These are phyloP conservation scores for Aricia agestis DNA, from an alignment of 1,140 invertebrate species.

Conservation along the genomic window DNA sequence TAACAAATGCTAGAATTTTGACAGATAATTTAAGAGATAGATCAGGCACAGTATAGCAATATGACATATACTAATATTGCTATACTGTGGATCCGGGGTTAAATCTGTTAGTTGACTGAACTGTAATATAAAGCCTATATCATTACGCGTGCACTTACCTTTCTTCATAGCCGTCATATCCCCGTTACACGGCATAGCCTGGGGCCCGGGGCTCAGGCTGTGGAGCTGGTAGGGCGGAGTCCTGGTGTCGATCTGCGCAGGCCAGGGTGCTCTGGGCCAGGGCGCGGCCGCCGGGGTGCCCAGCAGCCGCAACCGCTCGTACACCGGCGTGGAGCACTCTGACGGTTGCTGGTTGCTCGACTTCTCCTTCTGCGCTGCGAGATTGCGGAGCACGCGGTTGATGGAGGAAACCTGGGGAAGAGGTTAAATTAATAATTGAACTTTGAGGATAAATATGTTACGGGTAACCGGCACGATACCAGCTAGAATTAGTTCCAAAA, in stretches of 20 bases:
- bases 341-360: conserved; percentile 64
- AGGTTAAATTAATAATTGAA: neutral
- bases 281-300: conserved; percentile 79
- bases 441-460: too few species aligned
- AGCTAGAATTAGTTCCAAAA: too few species aligned
- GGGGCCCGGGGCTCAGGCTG: conserved; percentile 62
- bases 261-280: conserved; percentile 63
- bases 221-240: conserved; percentile 65
- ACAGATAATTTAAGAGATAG: too few species aligned
- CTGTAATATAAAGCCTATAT: too few species aligned
- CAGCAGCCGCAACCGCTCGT: conserved; percentile 59
- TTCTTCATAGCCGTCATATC: conserved; percentile 61
- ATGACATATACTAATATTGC: too few species aligned
- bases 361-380: conserved; percentile 93
- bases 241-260: conserved; percentile 56
- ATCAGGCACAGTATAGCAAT: too few species aligned
- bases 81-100: too few species aligned
- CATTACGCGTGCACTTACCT: conserved; percentile 44
- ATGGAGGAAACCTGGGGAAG: conserved; percentile 94
- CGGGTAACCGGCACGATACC: too few species aligned
- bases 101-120: too few species aligned
- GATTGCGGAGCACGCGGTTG: conserved; percentile 96
- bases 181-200: conserved; percentile 57
- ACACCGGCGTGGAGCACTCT: conserved; percentile 60
- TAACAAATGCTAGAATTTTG: too few species aligned